A percentile compares a stretch with the other conserved stretches of the same genome.
phyloP scores from a whole-genome alignment of 37 sponge, comb jelly and placozoan species.

The Aphrocallistes beatrix region DNA sequence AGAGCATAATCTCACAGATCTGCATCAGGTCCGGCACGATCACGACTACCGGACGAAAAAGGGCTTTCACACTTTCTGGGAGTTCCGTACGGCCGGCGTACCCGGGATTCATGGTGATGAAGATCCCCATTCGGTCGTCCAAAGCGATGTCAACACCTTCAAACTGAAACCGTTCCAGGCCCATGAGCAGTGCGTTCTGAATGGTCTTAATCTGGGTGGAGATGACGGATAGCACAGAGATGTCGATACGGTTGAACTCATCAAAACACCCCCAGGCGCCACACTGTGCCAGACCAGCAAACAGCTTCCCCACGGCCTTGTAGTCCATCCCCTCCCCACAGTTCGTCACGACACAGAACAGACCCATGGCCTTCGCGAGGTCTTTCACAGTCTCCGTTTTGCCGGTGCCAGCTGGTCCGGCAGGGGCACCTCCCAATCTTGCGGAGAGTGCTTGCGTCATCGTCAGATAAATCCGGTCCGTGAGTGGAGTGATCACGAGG shows the following conservation, averaged over 20 bases:
- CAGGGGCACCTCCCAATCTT: constrained; percentile 93
- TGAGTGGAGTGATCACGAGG: constrained; percentile 89
- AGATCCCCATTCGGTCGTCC: constrained; percentile 88
- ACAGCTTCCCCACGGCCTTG: constrained; percentile 98
- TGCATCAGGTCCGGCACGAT: constrained; percentile 96
- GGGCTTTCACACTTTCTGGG: constrained; percentile 97
- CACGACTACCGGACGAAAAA: constrained; percentile 96
- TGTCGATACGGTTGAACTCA: constrained; percentile 97
- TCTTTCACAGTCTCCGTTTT: constrained; percentile 99
- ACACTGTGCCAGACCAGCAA: constrained; percentile 96
- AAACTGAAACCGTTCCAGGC: constrained; percentile 90
- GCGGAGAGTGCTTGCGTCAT: constrained; percentile 91
- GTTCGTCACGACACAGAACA: constrained; percentile 98
- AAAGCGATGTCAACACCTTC: constrained; percentile 89
- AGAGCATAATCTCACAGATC: constrained; percentile 99
- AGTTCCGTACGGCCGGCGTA: constrained; percentile 99
- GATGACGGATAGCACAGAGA: constrained; percentile 95
- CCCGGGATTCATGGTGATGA: constrained; percentile 99
- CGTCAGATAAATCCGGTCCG: constrained; percentile 94
- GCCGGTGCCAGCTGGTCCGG: constrained; percentile 99
- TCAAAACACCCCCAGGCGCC: constrained; percentile 99
- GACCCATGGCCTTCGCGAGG: constrained; percentile 92
- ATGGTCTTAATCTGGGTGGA: constrained; percentile 98
- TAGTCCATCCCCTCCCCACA: constrained; percentile 99
- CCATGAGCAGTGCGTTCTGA: constrained; percentile 86